Percentiles rank a stretch among this genome's conserved stretches.
Conservation (phyloP, 2,113 vertebrate genomes). For the Myocastor coypus region DNA sequence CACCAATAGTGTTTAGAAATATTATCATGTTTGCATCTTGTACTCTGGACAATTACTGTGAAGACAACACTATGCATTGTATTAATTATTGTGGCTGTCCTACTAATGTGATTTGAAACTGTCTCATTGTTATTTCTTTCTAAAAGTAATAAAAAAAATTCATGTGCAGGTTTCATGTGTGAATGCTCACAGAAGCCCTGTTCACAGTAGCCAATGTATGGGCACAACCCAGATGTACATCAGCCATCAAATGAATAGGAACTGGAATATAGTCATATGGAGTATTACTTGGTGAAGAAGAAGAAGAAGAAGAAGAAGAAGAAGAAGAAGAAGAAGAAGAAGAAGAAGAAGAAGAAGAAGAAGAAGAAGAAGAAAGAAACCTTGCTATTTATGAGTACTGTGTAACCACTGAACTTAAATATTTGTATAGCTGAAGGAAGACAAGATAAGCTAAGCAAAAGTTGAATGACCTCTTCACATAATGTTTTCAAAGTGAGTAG, state of each 20-base stretch:
- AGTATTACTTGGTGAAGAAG: not conserved
- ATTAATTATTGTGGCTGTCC: too few relatives aligned
- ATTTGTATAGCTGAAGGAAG: not conserved
- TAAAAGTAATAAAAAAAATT: not conserved
- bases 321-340: too few relatives aligned
- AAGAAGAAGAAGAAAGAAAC: constrained; percentile 7
- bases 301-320: too few relatives aligned
- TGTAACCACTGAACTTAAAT: not conserved
- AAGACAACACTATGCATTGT: too few relatives aligned
- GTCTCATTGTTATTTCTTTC: too few relatives aligned
- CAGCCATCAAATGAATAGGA: not conserved
- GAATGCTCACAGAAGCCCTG: not conserved
- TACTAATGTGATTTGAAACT: too few relatives aligned
- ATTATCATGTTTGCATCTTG: too few relatives aligned
- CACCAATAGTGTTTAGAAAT: too few relatives aligned
- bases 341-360: too few relatives aligned
- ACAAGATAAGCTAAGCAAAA: not conserved
- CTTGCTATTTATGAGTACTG: not conserved
- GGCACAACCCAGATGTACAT: not conserved
- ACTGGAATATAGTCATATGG: not conserved
- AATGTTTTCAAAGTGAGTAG: not conserved
- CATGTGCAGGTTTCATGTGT: not conserved
- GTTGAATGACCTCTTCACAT: not conserved
- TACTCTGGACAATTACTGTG: too few relatives aligned
- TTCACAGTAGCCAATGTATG: not conserved